phyloP scores from a whole-genome alignment of 2,888 invertebrate species.

The Plutella xylostella region DNA sequence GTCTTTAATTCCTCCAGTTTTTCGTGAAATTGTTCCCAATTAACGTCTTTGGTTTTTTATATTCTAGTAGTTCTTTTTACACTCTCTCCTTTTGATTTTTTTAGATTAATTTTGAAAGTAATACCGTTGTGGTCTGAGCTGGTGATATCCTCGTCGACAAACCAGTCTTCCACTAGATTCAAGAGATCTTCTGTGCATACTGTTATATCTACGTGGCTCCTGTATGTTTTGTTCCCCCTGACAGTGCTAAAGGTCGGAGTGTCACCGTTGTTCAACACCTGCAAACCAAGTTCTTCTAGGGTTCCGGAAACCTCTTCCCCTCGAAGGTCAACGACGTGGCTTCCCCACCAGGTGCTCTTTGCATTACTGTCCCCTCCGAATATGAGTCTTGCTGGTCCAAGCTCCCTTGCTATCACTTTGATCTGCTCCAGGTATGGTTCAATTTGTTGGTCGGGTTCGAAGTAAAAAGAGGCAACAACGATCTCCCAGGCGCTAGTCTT shows the following conservation, averaged over 20 bases:
- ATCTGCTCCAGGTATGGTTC: neutral
- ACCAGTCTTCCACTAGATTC: conserved; percentile 16
- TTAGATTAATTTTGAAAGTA: conserved; percentile 5
- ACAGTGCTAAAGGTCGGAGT: conserved; percentile 16
- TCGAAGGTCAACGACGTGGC: conserved; percentile 14
- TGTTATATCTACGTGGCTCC: conserved; percentile 17
- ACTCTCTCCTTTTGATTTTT: too few species aligned
- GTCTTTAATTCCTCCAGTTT: too few species aligned
- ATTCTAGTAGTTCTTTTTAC: too few species aligned
- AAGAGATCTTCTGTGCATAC: conserved; percentile 13
- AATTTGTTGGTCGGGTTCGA: neutral
- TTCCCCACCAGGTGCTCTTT: conserved; percentile 10
- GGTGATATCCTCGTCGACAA: conserved; percentile 13
- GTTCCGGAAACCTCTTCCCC: conserved; percentile 14
- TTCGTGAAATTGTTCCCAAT: too few species aligned
- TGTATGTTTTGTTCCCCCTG: conserved; percentile 10
- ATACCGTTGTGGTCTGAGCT: conserved; percentile 14
- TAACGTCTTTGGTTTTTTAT: too few species aligned
- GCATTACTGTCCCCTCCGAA: conserved; percentile 12
- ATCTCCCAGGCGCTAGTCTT: conserved; percentile 9
- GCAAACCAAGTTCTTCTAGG: conserved; percentile 15
- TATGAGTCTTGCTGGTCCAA: neutral
- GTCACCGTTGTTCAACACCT: conserved; percentile 18
- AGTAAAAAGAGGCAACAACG: conserved; percentile 10
- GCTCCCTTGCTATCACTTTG: neutral